Evolutionary conservation across 2,797 vertebrate species (phyloP).

Genomic region (Coccyzus lansbergi): DNA sequence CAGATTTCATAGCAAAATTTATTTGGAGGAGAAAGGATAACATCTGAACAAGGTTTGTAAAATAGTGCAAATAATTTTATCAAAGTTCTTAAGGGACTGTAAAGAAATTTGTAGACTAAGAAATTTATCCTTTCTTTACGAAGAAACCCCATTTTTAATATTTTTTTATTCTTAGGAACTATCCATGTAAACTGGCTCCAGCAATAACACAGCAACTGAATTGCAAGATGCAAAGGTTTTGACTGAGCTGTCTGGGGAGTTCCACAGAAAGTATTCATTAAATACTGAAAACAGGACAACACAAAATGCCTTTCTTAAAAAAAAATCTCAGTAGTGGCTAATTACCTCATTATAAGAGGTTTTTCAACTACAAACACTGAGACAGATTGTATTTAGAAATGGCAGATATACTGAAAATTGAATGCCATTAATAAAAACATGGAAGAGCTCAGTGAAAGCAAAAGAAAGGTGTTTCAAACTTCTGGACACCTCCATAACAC

Average conservation of each 20-base stretch:
- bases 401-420: background rate
- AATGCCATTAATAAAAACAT: background rate
- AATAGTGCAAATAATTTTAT: too few relatives aligned
- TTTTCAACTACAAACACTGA: background rate
- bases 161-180: background rate
- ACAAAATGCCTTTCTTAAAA: background rate
- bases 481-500: background rate
- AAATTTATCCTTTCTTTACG: background rate
- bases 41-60: background rate
- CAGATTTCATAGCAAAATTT: rapidly evolving
- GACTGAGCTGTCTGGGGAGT: background rate
- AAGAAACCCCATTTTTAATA: too few relatives aligned
- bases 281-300: background rate
- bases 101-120: background rate
- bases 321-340: background rate
- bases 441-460: background rate
- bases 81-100: too few relatives aligned
- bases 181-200: background rate
- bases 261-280: background rate
- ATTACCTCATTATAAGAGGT: background rate
- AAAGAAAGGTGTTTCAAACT: background rate
- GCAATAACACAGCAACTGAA: background rate
- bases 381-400: background rate
- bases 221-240: background rate
- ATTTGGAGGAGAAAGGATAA: too few relatives aligned